Percentiles rank a stretch among this genome's conserved stretches.
These are phyloP conservation scores for Ascaphus truei DNA, from an alignment of 2,113 vertebrate genomes.

Conservation along the genomic window DNA sequence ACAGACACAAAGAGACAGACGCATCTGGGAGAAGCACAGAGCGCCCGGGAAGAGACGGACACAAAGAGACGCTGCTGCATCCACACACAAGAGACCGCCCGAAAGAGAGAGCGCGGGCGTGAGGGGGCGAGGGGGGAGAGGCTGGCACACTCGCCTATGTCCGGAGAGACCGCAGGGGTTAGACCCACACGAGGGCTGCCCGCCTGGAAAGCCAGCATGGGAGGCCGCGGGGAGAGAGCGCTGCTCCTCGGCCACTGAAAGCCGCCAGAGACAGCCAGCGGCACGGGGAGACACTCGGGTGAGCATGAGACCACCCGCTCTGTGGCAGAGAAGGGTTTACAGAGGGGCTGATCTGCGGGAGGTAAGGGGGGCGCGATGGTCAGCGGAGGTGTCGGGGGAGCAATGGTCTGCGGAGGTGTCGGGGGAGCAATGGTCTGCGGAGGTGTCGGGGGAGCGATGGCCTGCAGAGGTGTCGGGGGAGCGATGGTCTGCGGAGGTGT, in stretches of 20 bases:
- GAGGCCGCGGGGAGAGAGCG: neutral
- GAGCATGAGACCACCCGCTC: neutral
- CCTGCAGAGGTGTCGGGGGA: neutral
- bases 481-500: neutral
- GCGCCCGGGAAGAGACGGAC: neutral
- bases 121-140: neutral
- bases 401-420: no score
- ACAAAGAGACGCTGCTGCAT: neutral
- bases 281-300: neutral
- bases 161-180: neutral
- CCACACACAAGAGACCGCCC: neutral
- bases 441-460: neutral
- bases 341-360: neutral
- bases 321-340: neutral
- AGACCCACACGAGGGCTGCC: neutral
- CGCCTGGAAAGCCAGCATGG: slow-evolving; percentile 20
- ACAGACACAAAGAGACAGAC: neutral
- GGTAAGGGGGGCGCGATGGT: neutral
- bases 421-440: no score
- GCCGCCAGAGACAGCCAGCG: neutral
- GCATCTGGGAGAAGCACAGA: no score
- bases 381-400: neutral
- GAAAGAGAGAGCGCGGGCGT: no score
- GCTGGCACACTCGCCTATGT: neutral
- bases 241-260: slow-evolving; percentile 1